Evolutionary conservation across 92 coral and sea anemone genomes (phyloP).

Genomic region (Porites divaricata): DNA sequence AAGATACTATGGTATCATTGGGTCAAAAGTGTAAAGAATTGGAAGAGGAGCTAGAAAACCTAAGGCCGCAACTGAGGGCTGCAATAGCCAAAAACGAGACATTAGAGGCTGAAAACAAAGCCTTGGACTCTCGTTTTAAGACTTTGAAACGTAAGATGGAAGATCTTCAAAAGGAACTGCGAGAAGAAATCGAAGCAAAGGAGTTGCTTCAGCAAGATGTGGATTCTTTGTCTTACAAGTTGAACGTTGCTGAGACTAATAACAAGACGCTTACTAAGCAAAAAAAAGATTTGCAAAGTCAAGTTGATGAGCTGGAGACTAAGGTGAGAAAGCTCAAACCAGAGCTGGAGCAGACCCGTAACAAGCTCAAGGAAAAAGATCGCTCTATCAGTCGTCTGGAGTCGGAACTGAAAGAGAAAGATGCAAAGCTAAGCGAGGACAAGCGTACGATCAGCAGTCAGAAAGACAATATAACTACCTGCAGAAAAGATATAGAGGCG

Average conservation of each 20-base stretch:
- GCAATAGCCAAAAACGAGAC: slow-evolving; percentile 70
- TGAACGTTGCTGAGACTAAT: slow-evolving; percentile 70
- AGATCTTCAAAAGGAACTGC: slow-evolving; percentile 58
- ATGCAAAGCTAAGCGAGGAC: slow-evolving; percentile 53
- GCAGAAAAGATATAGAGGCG: slow-evolving; percentile 74
- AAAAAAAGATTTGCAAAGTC: slow-evolving; percentile 66
- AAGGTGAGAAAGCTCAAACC: slow-evolving; percentile 71
- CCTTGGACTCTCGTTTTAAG: slow-evolving; percentile 50
- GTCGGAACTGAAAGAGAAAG: slow-evolving; percentile 68
- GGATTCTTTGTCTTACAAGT: slow-evolving; percentile 71
- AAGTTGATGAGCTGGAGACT: slow-evolving; percentile 61
- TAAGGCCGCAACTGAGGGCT: slow-evolving; percentile 72
- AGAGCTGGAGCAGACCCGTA: slow-evolving; percentile 77
- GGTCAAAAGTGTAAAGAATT: slow-evolving; percentile 57
- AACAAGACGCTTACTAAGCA: slow-evolving; percentile 70
- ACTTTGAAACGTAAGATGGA: slow-evolving; percentile 58
- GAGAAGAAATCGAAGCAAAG: slow-evolving; percentile 66
- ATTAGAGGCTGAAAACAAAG: slow-evolving; percentile 66
- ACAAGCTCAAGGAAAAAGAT: slow-evolving; percentile 85
- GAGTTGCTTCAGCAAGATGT: slow-evolving; percentile 76
- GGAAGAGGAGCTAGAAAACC: slow-evolving; percentile 64
- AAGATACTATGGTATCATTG: slow-evolving; percentile 59
- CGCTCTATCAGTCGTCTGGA: slow-evolving; percentile 66
- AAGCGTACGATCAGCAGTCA: slow-evolving; percentile 66
- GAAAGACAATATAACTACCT: slow-evolving; percentile 66